Base-by-base conservation (phyloP, 1,140 invertebrate species). In the Microplitis demolitor region DNA sequence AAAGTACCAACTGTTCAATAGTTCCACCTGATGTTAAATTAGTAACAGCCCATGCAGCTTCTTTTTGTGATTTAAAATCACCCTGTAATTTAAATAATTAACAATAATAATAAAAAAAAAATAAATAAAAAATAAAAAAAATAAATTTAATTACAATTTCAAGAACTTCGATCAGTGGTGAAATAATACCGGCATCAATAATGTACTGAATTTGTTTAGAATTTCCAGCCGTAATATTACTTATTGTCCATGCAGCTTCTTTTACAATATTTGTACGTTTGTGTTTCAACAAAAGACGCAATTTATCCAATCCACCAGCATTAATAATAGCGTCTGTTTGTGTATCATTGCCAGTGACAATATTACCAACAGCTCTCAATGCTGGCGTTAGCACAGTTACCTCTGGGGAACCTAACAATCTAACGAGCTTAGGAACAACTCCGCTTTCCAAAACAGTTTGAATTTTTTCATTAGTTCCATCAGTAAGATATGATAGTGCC, bases 401-500 rank as follows among this genome's bases (percentile, higher is more conserved):
- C 74, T 96, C 92, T 34, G 89, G 84, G 77, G 91, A 91, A 60
- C 89, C 88, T 8, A 99, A 85, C 3, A 98, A 84, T 51, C 91
- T 87, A 0, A 98, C 92, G 4, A 99, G 88, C 34, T 91, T 89
- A 0, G 91, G 90, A 16, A 98, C 92, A 51, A 95, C 88, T 11
- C 91, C 90, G 8, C 90, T 87, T 33, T 91, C 89, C 5, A 96
- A 89, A 1, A 96, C 94, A 1, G 90, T 90, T 84, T 95, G 96
- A 78, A 99, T 99, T 82, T 96, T 96, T 35, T 97, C 93, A 84
- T 98, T 98, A 0, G 93, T 92, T 3, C 96, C 96, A 87, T 98
- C 97, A 3, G 96, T 98, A 4, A 99, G 87, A 83, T 99, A 99
- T 0, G 97, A 98, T 14, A 99, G 87, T 0, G 97, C 96, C 98